phyloP scores from a whole-genome alignment of 2,888 invertebrate genomes.

The Tetanocera ferruginea region DNA sequence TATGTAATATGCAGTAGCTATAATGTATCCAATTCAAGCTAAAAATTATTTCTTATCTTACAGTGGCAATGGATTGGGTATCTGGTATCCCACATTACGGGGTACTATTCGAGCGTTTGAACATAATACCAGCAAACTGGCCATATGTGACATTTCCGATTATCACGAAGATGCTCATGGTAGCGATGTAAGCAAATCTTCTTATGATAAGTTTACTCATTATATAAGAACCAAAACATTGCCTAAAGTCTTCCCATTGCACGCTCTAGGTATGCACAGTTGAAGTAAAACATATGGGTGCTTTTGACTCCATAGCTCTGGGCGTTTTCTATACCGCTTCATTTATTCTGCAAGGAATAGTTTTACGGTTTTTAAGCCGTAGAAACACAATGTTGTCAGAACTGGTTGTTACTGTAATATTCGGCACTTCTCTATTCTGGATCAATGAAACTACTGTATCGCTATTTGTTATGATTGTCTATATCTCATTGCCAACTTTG shows the following conservation, averaged over 20 bases:
- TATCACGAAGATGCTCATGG: background rate
- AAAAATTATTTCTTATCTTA: background rate
- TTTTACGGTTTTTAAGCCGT: constrained; percentile 47
- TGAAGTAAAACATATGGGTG: constrained; percentile 43
- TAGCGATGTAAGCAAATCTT: background rate
- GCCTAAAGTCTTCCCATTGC: background rate
- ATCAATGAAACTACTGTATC: constrained; percentile 32
- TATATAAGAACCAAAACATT: background rate
- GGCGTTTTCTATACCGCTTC: constrained; percentile 47
- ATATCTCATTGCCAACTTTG: constrained; percentile 49
- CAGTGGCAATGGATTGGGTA: constrained; percentile 55
- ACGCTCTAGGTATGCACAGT: constrained; percentile 50
- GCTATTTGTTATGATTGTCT: constrained; percentile 35
- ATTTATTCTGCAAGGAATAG: constrained; percentile 49
- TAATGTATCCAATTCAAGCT: background rate
- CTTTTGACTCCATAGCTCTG: constrained; percentile 52
- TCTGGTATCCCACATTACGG: constrained; percentile 55
- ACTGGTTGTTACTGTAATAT: constrained; percentile 44
- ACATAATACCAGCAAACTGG: background rate
- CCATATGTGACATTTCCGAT: background rate
- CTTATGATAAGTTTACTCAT: background rate
- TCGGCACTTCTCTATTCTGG: constrained; percentile 48
- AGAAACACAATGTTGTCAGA: constrained; percentile 49
- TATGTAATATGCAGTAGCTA: constrained; percentile 47
- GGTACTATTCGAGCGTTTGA: constrained; percentile 35